Evolutionary conservation across 2,888 invertebrate species (phyloP), one percentile per base, ranked within the genome.

Genomic region (Erpobdella octoculata): DNA sequence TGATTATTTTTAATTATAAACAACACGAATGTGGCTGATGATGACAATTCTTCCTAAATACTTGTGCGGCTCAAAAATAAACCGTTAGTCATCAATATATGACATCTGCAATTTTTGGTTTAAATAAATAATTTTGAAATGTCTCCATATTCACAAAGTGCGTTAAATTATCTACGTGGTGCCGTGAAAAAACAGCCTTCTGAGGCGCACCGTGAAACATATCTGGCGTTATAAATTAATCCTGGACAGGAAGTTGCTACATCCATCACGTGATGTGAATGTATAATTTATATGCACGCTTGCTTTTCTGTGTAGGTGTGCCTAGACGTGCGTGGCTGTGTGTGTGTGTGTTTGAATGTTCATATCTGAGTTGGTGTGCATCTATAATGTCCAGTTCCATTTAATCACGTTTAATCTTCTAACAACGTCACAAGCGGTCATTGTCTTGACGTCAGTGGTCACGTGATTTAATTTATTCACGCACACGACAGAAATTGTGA

Each of bases 211-310:
- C n/a, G 53, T 21, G 28, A 53, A 53, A 53, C 28, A 53, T 53
- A 53, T 53, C 53, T 53, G 21, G 53, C 53, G 53, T 53, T 53
- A 53, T 53, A 12, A 53, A 53, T 53, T 53, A 53, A 53, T 53
- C 53, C 53, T 8, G 53, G 53, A 53, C 53, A 53, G 53, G 53
- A 53, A 53, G 53, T 53, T 53, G 53, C 21, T 53, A 28, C 53
- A 53, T 53, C 53, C 53, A 53, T 53, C 53, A 53, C 53, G 53
- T 53, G 53, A 53, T 15, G 53, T 53, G 53, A 21, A 53, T 53
- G 53, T 53, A 53, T 53, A 53, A 53, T 53, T 53, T 53, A 53
- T 53, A 28, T 53, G 53, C 53, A 25, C 53, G 21, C 21, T 28
- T 53, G 18, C 46, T 46, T 46, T 18, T 46, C 18, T 21, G 46